Conservation (phyloP, 1,140 invertebrate species). For the Nasonia giraulti region DNA sequence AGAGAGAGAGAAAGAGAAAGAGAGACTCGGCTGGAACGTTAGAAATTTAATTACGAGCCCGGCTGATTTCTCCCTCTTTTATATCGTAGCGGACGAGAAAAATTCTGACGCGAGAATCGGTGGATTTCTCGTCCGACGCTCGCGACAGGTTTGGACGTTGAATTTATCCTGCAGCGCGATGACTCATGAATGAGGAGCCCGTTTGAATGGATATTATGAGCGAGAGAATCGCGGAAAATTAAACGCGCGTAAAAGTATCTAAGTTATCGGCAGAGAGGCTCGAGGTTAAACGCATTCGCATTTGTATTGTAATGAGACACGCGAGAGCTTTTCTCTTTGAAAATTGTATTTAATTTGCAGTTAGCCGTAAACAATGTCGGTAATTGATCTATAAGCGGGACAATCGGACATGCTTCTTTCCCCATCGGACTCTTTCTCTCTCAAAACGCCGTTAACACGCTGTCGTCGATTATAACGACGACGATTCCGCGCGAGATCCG, state of each 20-base stretch:
- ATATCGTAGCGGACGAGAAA: not conserved
- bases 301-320: not conserved
- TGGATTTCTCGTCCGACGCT: not conserved
- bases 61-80: not conserved
- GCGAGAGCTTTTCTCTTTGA: not conserved
- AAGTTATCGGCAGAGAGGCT: not conserved
- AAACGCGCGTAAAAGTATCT: not conserved
- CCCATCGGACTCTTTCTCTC: not conserved
- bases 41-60: slow-evolving; percentile 32
- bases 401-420: not conserved
- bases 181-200: not conserved
- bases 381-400: not conserved
- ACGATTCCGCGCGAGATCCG: too few species aligned
- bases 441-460: not conserved
- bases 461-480: not conserved
- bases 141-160: not conserved
- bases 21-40: not conserved
- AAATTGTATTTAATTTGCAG: slow-evolving; percentile 18
- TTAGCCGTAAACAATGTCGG: not conserved
- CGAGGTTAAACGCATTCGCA: not conserved
- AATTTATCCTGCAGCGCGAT: not conserved
- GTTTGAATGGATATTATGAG: not conserved
- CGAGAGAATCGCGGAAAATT: not conserved
- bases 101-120: not conserved
- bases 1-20: too few species aligned